These are phyloP conservation scores for Pomatorhinus ruficollis DNA, from an alignment of 2,113 vertebrate species.

Conservation along the genomic window DNA sequence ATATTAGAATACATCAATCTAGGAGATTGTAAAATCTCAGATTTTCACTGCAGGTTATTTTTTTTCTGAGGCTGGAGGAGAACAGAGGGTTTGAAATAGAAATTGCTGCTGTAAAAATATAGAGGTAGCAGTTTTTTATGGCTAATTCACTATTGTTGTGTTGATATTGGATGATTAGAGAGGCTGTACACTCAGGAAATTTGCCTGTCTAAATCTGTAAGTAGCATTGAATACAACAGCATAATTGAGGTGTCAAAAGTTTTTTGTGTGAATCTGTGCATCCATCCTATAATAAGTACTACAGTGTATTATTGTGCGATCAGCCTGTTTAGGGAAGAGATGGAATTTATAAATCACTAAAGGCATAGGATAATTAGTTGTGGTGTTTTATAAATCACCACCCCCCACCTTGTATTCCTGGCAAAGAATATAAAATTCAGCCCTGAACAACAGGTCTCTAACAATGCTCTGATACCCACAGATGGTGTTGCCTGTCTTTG, in stretches of 20 bases:
- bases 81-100: background rate
- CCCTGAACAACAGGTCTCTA: background rate
- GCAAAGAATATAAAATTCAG: background rate
- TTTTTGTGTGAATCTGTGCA: background rate
- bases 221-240: background rate
- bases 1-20: background rate
- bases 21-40: background rate
- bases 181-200: background rate
- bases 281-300: background rate
- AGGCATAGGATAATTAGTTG: background rate
- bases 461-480: rapidly evolving
- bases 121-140: background rate
- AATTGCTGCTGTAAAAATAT: background rate
- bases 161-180: background rate
- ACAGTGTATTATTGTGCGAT: background rate
- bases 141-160: background rate
- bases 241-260: background rate
- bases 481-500: background rate
- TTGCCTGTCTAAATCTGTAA: background rate
- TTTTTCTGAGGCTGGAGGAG: background rate
- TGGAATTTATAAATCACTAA: background rate
- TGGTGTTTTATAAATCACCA: rapidly evolving
- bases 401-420: background rate
- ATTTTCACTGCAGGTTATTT: background rate
- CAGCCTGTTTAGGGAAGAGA: background rate